Evolutionary conservation across 2,888 invertebrate genomes (phyloP).

Genomic region (Pammene aurita): DNA sequence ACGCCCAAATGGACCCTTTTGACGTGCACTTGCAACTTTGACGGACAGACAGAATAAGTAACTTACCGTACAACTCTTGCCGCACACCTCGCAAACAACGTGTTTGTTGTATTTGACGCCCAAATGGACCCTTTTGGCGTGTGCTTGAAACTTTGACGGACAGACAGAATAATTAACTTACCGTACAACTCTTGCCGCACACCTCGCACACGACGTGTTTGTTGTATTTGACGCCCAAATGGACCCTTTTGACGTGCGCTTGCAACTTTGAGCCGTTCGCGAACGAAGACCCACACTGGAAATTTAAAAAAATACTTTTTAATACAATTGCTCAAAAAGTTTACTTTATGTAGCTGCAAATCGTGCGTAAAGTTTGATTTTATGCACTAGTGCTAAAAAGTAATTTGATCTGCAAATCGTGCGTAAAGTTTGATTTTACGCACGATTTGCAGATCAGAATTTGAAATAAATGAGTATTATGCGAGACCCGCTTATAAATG

Average conservation of each 20-base stretch:
- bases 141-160: neutral
- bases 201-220: constrained; percentile 71
- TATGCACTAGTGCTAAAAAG: no score
- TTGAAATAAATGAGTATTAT: no score
- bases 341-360: no score
- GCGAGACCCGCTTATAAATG: no score
- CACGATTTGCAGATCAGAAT: no score
- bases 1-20: constrained; percentile 65
- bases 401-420: no score
- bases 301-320: constrained; percentile 21
- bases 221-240: constrained; percentile 65
- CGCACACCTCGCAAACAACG: constrained; percentile 71
- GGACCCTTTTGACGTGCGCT: constrained; percentile 62
- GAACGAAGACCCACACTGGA: constrained; percentile 61
- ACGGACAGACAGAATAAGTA: no score
- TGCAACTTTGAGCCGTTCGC: constrained; percentile 56
- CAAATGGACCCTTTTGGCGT: constrained; percentile 63
- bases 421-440: no score
- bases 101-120: constrained; percentile 67
- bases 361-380: no score
- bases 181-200: constrained; percentile 70
- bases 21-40: no score
- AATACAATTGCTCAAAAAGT: no score
- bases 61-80: constrained; percentile 70
- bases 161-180: constrained; percentile 49